These are phyloP conservation scores for Dicyrtomina minuta DNA, from an alignment of 2,888 invertebrate genomes.

Conservation along the genomic window DNA sequence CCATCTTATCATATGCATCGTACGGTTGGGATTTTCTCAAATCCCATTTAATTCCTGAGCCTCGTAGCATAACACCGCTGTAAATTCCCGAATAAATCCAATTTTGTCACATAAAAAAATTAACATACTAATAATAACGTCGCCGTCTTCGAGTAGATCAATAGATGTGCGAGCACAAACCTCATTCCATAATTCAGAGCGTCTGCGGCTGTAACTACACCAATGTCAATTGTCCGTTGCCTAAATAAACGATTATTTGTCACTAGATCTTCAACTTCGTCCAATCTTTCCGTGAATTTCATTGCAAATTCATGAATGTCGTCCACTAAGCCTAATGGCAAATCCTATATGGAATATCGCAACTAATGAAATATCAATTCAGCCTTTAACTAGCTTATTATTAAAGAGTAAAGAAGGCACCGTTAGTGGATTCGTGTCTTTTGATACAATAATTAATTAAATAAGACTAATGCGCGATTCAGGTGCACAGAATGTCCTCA, in stretches of 20 bases:
- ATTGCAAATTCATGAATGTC: conserved; percentile 90
- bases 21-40: conserved; percentile 93
- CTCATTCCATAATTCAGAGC: conserved; percentile 93
- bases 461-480: no score
- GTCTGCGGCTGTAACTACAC: conserved; percentile 85
- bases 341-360: conserved; percentile 69
- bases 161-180: conserved; percentile 56
- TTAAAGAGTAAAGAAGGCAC: no score
- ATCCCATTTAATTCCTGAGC: conserved; percentile 99
- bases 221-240: conserved; percentile 85
- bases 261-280: conserved; percentile 94
- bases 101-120: neutral
- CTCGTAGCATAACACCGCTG: conserved; percentile 97
- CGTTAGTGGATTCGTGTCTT: no score
- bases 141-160: no score
- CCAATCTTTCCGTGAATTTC: conserved; percentile 85
- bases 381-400: no score
- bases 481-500: no score
- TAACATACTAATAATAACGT: neutral
- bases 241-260: conserved; percentile 93
- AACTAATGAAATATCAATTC: no score
- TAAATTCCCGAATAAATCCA: conserved; percentile 34
- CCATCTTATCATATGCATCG: conserved; percentile 89
- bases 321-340: conserved; percentile 94
- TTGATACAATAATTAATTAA: no score